Conservation (phyloP, 2,797 vertebrate species). For the Takifugu ocellatus region DNA sequence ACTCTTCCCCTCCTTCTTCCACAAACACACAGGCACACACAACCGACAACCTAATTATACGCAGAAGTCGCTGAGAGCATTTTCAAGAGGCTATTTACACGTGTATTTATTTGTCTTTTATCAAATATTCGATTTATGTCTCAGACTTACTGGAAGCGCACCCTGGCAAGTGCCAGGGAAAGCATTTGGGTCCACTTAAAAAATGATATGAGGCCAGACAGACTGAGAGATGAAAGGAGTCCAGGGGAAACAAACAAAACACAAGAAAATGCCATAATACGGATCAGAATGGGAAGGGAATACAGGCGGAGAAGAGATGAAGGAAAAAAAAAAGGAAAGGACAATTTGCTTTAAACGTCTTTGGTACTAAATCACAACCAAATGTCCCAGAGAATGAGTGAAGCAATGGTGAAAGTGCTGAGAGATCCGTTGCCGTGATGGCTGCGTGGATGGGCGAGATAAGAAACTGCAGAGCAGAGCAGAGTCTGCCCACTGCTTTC, state of each 20-base stretch:
- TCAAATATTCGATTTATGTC: slow-evolving; percentile 76
- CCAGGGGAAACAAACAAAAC: slow-evolving; percentile 76
- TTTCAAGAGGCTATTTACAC: slow-evolving; percentile 74
- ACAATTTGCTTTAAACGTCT: slow-evolving; percentile 70
- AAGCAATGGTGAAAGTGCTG: slow-evolving; percentile 63
- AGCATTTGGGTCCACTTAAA: slow-evolving; percentile 83
- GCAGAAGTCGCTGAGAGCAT: slow-evolving; percentile 67
- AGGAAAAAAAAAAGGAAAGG: slow-evolving; percentile 58
- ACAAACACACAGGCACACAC: slow-evolving; percentile 25
- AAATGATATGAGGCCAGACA: slow-evolving; percentile 80
- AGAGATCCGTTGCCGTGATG: slow-evolving; percentile 61
- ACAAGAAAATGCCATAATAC: slow-evolving; percentile 76
- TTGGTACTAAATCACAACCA: slow-evolving; percentile 77
- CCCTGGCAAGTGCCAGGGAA: slow-evolving; percentile 67
- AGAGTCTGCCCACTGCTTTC: slow-evolving; percentile 54
- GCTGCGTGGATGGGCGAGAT: slow-evolving; percentile 62
- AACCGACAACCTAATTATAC: slow-evolving; percentile 67
- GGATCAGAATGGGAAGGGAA: slow-evolving; percentile 65
- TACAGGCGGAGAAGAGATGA: slow-evolving; percentile 44
- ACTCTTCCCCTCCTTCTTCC: background rate
- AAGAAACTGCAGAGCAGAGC: slow-evolving; percentile 57
- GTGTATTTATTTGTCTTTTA: slow-evolving; percentile 78
- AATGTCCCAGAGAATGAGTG: slow-evolving; percentile 64
- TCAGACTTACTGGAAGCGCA: slow-evolving; percentile 78
- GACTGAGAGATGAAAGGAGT: slow-evolving; percentile 77